phyloP scores from a whole-genome alignment of 53 echinoderm and acorn worm species.

The Holothuria scabra region DNA sequence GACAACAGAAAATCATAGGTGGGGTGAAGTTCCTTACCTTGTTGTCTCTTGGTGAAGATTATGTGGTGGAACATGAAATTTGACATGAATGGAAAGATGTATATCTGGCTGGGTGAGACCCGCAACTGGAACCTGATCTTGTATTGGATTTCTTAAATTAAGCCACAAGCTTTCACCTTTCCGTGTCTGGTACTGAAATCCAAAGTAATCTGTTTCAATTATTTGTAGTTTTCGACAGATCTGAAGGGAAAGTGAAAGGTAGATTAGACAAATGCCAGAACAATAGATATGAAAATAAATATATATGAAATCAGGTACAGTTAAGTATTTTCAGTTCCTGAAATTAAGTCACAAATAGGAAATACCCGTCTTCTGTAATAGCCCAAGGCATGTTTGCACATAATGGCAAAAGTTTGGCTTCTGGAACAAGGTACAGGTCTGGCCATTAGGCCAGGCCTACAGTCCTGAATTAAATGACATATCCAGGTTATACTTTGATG shows the following conservation, averaged over 20 bases:
- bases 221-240: constrained; percentile 75
- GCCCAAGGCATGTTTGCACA: too few species aligned
- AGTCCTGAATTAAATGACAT: too few species aligned
- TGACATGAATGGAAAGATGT: constrained; percentile 79
- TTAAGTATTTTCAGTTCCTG: too few species aligned
- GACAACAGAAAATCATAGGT: background rate
- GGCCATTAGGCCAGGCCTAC: too few species aligned
- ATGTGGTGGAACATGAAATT: constrained; percentile 95
- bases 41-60: constrained; percentile 85
- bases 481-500: too few species aligned
- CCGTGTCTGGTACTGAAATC: constrained; percentile 77
- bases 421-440: too few species aligned
- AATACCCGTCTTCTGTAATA: too few species aligned
- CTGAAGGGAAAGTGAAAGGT: constrained; percentile 40
- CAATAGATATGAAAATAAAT: too few species aligned
- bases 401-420: too few species aligned
- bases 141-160: constrained; percentile 90
- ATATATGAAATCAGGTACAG: too few species aligned
- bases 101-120: constrained; percentile 53
- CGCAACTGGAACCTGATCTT: constrained; percentile 71
- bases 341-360: too few species aligned
- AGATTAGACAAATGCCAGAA: too few species aligned
- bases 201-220: constrained; percentile 94
- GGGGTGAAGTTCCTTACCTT: constrained; percentile 55
- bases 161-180: constrained; percentile 92